These are phyloP conservation scores for Diceros bicornis DNA, from an alignment of 2,797 vertebrate species.

Conservation along the genomic window DNA sequence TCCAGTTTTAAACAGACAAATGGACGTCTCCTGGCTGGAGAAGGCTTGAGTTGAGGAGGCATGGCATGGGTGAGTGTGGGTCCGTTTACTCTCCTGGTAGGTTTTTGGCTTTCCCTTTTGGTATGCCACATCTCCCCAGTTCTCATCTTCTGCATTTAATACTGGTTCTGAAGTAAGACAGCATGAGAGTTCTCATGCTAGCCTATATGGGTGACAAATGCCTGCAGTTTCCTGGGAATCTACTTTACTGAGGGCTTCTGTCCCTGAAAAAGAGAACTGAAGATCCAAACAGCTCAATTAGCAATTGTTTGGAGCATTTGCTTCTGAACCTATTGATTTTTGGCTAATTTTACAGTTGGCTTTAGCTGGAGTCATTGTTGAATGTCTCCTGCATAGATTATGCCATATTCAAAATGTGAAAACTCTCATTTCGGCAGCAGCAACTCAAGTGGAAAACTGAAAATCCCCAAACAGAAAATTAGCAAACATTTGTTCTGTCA, in stretches of 20 bases:
- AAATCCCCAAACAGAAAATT: slow-evolving; percentile 88
- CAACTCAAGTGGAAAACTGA: slow-evolving; percentile 88
- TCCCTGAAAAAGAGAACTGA: slow-evolving; percentile 18
- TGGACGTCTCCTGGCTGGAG: background rate
- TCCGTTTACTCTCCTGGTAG: background rate
- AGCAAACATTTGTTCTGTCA: slow-evolving; percentile 87
- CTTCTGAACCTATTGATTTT: slow-evolving; percentile 80
- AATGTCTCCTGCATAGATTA: slow-evolving; percentile 85
- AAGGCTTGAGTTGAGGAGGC: background rate
- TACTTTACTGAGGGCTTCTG: slow-evolving; percentile 50
- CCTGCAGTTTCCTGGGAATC: background rate
- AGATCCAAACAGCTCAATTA: slow-evolving; percentile 75
- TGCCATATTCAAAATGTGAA: slow-evolving; percentile 84
- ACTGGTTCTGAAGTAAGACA: slow-evolving; percentile 11
- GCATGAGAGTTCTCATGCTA: background rate
- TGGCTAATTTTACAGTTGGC: slow-evolving; percentile 85
- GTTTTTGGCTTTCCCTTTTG: background rate
- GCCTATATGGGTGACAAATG: slow-evolving; percentile 32
- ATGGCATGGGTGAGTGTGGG: accelerated
- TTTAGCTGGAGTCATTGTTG: slow-evolving; percentile 85
- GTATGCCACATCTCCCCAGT: background rate
- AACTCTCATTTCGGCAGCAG: slow-evolving; percentile 86
- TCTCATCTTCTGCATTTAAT: background rate
- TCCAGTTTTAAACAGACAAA: background rate
- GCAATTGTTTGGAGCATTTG: slow-evolving; percentile 75